Evolutionary conservation across 2,888 invertebrate species (phyloP), one percentile per base, ranked within the genome.

Genomic region (Augochlorella aurata): DNA sequence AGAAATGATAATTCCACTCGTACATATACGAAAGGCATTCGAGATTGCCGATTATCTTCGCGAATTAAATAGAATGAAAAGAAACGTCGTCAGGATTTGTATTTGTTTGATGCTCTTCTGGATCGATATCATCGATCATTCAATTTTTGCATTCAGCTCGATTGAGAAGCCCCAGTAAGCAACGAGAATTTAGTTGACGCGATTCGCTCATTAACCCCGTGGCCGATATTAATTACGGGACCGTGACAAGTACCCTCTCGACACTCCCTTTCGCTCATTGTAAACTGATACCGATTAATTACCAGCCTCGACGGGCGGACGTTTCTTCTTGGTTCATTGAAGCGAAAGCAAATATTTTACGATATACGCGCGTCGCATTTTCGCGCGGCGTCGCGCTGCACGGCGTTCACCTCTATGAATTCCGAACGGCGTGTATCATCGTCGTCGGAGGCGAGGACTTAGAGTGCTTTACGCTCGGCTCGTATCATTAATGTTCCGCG

Each of bases 251-350:
- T 38, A 74, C 75, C 74, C 67, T 77, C 76, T 77, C 74, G 71
- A 81, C 74, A 81, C 74, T 83, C 81, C 67, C 81, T 74, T 81
- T 83, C 83, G 71, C 71, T 69, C 81, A 74, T 72, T 83, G 69
- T 77, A 75, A 85, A 86, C 81, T 70, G 72, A 83, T 82, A 84
- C 63, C 71, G 83, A 77, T 85, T 85, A 85, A 81, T 85, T 76
- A 79, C 73, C 83, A 78, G 74, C 81, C 73, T 78, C 75, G 83
- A 45, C 74, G 81, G 50, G 63, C 29, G 65, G 10, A 47, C 79
- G 63, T 50, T 24, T 38, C 69, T 68, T 76, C 72, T 68, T 58
- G 72, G 63, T 73, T 76, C 68, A 72, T 82, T 76, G 58, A 76
- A 65, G 63, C 74, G 45, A 45, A 21, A 68, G 68, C 65, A 66